These are phyloP conservation scores for Acanthopagrus latus DNA, from an alignment of 2,797 vertebrate genomes.

Conservation along the genomic window DNA sequence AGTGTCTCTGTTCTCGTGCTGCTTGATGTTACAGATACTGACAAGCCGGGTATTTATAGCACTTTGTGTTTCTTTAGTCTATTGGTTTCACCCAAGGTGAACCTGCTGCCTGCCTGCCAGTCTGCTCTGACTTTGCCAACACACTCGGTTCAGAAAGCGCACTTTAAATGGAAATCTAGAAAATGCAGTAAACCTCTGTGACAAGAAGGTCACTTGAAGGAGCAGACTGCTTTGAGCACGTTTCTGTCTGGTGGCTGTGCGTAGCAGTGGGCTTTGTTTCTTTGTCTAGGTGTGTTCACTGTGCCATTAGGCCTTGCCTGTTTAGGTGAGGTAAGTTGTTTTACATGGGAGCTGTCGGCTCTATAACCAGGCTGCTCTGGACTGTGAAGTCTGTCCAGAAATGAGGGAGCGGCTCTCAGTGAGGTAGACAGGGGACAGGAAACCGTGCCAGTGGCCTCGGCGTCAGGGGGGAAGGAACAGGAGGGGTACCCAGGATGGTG, in stretches of 20 bases:
- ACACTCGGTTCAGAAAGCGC: slow-evolving; percentile 26
- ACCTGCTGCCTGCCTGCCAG: slow-evolving; percentile 56
- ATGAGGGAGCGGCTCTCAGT: slow-evolving; percentile 64
- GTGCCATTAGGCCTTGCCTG: slow-evolving; percentile 9
- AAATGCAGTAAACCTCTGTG: slow-evolving; percentile 56
- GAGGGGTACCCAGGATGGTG: slow-evolving; percentile 75
- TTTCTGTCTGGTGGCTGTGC: slow-evolving; percentile 35
- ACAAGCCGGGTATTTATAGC: slow-evolving; percentile 79
- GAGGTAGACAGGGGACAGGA: slow-evolving; percentile 75
- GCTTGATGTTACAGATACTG: slow-evolving; percentile 75
- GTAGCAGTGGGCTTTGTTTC: slow-evolving; percentile 38
- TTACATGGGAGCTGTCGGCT: slow-evolving; percentile 5
- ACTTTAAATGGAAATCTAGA: slow-evolving; percentile 56
- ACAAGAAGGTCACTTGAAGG: slow-evolving; percentile 65
- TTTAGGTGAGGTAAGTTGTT: slow-evolving; percentile 44
- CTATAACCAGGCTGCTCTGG: slow-evolving; percentile 31
- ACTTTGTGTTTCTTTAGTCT: slow-evolving; percentile 70
- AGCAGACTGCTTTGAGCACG: slow-evolving; percentile 34
- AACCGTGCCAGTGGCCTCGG: slow-evolving; percentile 71
- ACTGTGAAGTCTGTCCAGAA: slow-evolving; percentile 41
- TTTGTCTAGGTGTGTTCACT: slow-evolving; percentile 21
- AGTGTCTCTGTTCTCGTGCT: slow-evolving; percentile 62
- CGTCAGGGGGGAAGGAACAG: slow-evolving; percentile 81
- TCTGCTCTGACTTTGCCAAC: slow-evolving; percentile 49
- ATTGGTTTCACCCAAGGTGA: slow-evolving; percentile 73